phyloP scores from a whole-genome alignment of 2,888 invertebrate genomes.

The Thera britannica region DNA sequence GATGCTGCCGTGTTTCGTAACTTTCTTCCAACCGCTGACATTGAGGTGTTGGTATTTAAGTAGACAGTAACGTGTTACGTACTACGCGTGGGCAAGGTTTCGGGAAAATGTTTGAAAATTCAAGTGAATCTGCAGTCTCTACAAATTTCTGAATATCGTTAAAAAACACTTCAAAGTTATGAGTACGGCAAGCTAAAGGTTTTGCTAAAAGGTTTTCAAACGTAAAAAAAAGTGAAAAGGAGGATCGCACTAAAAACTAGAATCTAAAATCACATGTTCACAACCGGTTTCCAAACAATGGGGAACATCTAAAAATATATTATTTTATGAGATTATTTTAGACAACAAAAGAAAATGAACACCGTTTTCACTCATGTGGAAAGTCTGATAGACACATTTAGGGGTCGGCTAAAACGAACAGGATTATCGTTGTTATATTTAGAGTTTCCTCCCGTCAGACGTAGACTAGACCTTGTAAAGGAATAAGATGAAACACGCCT shows the following conservation, averaged over 20 bases:
- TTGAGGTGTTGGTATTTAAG: slow-evolving; percentile 6
- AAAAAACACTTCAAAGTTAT: no score
- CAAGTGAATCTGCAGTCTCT: not conserved
- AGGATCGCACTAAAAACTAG: slow-evolving; percentile 8
- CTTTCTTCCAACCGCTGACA: slow-evolving; percentile 17
- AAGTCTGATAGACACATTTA: not conserved
- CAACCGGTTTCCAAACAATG: not conserved
- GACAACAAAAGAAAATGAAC: slow-evolving; percentile 2
- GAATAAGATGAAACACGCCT: not conserved
- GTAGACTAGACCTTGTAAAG: no score
- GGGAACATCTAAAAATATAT: not conserved
- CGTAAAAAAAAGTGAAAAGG: not conserved
- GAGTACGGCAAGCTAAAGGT: not conserved
- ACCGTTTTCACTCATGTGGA: not conserved
- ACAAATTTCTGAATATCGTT: no score
- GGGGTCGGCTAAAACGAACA: not conserved
- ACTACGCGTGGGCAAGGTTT: slow-evolving; percentile 2
- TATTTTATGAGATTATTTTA: not conserved
- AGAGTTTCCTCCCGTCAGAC: not conserved
- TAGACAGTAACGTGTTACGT: slow-evolving; percentile 10
- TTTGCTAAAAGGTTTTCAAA: slow-evolving; percentile 17
- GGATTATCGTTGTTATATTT: not conserved
- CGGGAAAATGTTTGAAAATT: slow-evolving; percentile 5
- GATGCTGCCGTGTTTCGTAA: slow-evolving; percentile 5
- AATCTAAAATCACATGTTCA: not conserved